Base-by-base conservation (phyloP, 2,797 vertebrate genomes). In the Acestrorhynchus altus region DNA sequence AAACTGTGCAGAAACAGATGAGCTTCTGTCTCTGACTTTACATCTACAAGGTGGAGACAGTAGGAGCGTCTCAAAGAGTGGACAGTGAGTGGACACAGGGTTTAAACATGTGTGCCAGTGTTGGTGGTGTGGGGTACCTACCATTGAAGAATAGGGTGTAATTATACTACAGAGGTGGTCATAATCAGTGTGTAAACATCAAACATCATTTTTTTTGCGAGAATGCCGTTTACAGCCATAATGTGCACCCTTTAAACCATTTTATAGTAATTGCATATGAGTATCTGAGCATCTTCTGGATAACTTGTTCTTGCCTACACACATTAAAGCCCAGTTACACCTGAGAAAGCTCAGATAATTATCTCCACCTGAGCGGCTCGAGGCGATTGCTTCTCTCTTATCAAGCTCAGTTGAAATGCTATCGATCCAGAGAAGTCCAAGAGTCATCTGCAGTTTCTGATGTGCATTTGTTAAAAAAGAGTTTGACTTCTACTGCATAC, bases 381-480 rank as follows among this genome's bases (percentile, higher is more conserved):
- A n/a, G 44, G 22, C 42, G 35, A 63, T 63, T 63, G 60, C 60
- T 20, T 63, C 44, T 35, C 13, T 51, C 26, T 51, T 68, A 52
- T 52, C 66, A 68, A 28, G 49, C 44, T 28, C 24, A n/a, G 46
- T 31, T 68, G 26, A 20, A 35, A 52, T 51, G 18, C 46, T 49
- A 69, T 31, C 4, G 66, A 35, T 20, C 24, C 28, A 35, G 42
- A 69, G 28, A 69, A 13, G 47, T 46, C 47, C 47, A 35, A 13
- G 66, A 7, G 16, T 69, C 4, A 18, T 15, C 15, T 18, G 1
- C 28, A 18, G 16, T 39, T 60, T 60, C 28, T 60, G n/a, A 18
- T n/a, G 57, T 35, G 57, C 20, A 44, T 40, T 64, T 64, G 61
- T 64, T 63, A 60, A 60, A 60, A 59, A 60, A 10, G 13, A 60